Conservation (phyloP, 2,888 invertebrate species). For the Geotrupes spiniger region DNA sequence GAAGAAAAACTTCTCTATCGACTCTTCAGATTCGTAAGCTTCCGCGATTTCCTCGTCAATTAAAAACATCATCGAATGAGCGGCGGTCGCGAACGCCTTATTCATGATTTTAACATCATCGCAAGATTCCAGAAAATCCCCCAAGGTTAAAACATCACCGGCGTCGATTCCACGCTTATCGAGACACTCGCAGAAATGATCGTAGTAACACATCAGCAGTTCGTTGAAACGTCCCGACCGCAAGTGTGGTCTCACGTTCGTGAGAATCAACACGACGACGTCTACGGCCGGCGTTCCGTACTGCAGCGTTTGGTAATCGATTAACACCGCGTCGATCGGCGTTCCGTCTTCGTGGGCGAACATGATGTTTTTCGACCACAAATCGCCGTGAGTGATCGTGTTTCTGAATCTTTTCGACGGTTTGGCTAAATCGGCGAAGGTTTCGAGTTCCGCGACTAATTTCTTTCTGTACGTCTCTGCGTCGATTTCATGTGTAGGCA, state of each 20-base stretch:
- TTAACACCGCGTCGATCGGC: constrained; percentile 31
- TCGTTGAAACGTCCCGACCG: constrained; percentile 31
- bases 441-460: constrained; percentile 18
- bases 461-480: constrained; percentile 27
- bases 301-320: constrained; percentile 40
- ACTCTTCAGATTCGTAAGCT: constrained; percentile 30
- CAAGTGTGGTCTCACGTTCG: constrained; percentile 35
- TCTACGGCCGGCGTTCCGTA: constrained; percentile 38
- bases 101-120: constrained; percentile 24
- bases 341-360: constrained; percentile 31
- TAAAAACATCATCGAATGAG: constrained; percentile 34
- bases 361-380: constrained; percentile 43
- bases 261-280: constrained; percentile 36
- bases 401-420: constrained; percentile 19
- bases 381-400: constrained; percentile 38
- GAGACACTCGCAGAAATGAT: constrained; percentile 22
- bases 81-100: constrained; percentile 35
- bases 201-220: constrained; percentile 36
- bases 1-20: constrained; percentile 32
- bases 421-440: constrained; percentile 2
- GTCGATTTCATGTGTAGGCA: constrained; percentile 28
- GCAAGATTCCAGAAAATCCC: constrained; percentile 29
- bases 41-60: constrained; percentile 27
- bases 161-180: constrained; percentile 7
- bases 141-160: constrained; percentile 7